Evolutionary conservation across 2,888 invertebrate species (phyloP).

Genomic region (Glaucopsyche alexis): DNA sequence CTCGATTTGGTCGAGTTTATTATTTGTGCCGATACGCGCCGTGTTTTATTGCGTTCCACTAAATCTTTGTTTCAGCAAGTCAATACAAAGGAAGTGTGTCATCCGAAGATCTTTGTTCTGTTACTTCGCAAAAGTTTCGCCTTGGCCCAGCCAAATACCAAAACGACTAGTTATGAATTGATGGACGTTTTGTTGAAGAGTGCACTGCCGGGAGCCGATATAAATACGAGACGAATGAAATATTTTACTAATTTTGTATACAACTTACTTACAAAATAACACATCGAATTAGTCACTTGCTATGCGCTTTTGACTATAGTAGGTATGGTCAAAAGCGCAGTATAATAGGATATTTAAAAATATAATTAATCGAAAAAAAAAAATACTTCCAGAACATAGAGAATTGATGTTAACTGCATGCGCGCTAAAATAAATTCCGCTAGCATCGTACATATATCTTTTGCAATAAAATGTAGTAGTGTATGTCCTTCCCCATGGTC

Average conservation of each 20-base stretch:
- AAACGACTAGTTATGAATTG: slow-evolving; percentile 23
- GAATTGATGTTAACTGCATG: too few species aligned
- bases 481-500: too few species aligned
- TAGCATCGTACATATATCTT: too few species aligned
- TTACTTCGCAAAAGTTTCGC: slow-evolving; percentile 20
- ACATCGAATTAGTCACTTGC: too few species aligned
- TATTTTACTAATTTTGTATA: too few species aligned
- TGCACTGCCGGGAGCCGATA: not conserved
- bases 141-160: not conserved
- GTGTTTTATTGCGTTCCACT: slow-evolving; percentile 56
- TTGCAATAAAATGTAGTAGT: too few species aligned
- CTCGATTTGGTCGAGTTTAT: slow-evolving; percentile 75
- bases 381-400: too few species aligned
- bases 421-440: too few species aligned
- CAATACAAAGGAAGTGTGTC: slow-evolving; percentile 34
- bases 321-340: too few species aligned
- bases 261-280: not conserved
- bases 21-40: slow-evolving; percentile 62
- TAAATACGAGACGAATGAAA: not conserved
- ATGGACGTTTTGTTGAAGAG: not conserved
- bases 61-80: slow-evolving; percentile 53
- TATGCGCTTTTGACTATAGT: too few species aligned
- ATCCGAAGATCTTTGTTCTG: slow-evolving; percentile 28
- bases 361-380: too few species aligned
- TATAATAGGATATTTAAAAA: too few species aligned